A percentile compares a stretch with the other conserved stretches of the same genome.
Evolutionary conservation across 1,140 invertebrate species (phyloP).

Genomic region (Nasonia longicornis): DNA sequence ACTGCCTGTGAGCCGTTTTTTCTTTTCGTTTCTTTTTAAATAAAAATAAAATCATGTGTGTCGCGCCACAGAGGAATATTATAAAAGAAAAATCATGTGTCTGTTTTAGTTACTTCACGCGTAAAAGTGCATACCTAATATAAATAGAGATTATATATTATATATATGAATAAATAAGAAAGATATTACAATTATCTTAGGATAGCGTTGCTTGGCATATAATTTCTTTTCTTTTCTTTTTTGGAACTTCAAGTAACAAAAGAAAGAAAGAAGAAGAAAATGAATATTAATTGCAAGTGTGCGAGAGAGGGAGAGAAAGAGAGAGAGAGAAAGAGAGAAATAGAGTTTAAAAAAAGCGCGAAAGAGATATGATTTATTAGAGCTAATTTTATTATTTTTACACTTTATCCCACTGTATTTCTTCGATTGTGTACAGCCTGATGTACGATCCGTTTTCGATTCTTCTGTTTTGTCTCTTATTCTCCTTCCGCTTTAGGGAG

Average conservation of each 20-base stretch:
- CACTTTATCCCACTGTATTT: slow-evolving; percentile 57
- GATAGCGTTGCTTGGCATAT: slow-evolving; percentile 67
- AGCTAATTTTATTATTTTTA: slow-evolving; percentile 68
- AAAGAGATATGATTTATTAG: slow-evolving; percentile 55
- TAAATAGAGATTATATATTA: slow-evolving; percentile 62
- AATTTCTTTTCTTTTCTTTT: slow-evolving; percentile 63
- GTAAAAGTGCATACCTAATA: slow-evolving; percentile 66
- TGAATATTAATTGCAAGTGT: slow-evolving; percentile 49
- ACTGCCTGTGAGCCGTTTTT: slow-evolving; percentile 57
- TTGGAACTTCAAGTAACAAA: slow-evolving; percentile 53
- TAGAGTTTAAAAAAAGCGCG: slow-evolving; percentile 20
- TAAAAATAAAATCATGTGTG: slow-evolving; percentile 39
- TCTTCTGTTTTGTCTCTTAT: slow-evolving; percentile 35
- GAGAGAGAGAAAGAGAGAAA: slow-evolving; percentile 1
- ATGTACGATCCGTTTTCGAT: slow-evolving; percentile 61
- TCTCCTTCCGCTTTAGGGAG: slow-evolving; percentile 3
- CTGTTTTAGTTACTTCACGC: slow-evolving; percentile 66
- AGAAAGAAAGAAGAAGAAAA: slow-evolving; percentile 43
- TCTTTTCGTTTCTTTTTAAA: slow-evolving; percentile 38
- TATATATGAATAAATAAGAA: slow-evolving; percentile 54
- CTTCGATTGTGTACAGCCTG: slow-evolving; percentile 58
- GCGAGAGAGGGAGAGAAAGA: slow-evolving; percentile 35
- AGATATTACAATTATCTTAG: slow-evolving; percentile 68
- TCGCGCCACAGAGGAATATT: slow-evolving; percentile 49
- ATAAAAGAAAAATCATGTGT: slow-evolving; percentile 60